Evolutionary conservation across 2,113 vertebrate genomes (phyloP), one percentile per base, ranked within the genome.

Genomic region (Murina feae): DNA sequence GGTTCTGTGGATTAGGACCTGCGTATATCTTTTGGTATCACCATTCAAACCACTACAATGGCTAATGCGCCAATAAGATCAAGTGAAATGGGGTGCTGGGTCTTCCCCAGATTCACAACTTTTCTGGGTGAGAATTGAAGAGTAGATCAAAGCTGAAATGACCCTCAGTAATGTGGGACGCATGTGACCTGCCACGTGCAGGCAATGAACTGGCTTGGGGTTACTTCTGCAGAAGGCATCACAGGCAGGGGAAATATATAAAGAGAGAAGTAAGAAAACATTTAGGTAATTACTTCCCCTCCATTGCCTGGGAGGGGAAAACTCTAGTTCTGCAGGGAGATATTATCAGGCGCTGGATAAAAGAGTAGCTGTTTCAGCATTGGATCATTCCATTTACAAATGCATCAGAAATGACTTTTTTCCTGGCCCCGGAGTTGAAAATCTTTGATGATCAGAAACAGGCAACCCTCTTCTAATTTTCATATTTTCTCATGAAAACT

Each of bases 401-500:
- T 5, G 7, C 44, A 37, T 30, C 39, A 53, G 80, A 92, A 89
- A 92, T 80, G 14, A 78, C n/a, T 30, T 25, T 37, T 95, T 78
- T 66, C 5, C 28, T 75, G 25, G 12, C 20, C 83, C 28, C 63
- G 0, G 0, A 68, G 16, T 65, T 65, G 65, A 89, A 94, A 90
- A n/a, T 1, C 13, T 91, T 83, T 55, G 28, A 85, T 79, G 63
- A 83, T 78, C 92, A 92, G 51, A 83, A 95, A 85, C 8, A 92
- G 28, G n/a, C 11, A 92, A 25, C 1, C 0, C 9, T 68, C 69
- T 86, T 68, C 11, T 30, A 92, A 76, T 92, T 69, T 86, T 37
- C n/a, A 79, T 28, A 82, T 92, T 93, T 91, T 93, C 44, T 84
- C 18, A 80, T 83, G 21, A 28, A 88, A 89, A 65, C 3, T 89